These are phyloP conservation scores for Drosophila picticornis DNA, from an alignment of 2,888 invertebrate genomes.

Conservation along the genomic window DNA sequence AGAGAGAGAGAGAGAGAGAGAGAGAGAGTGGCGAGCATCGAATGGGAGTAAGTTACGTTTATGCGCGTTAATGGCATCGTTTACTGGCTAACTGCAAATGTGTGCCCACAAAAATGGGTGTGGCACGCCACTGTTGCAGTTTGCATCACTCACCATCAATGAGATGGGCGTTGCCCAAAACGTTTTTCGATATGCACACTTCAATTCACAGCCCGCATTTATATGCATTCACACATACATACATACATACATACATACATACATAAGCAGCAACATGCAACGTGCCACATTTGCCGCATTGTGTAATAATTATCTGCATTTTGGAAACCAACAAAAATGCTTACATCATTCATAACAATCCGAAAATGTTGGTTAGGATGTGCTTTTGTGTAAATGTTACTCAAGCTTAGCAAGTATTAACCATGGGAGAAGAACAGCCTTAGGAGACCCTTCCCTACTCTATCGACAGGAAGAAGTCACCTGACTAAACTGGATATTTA, in stretches of 20 bases:
- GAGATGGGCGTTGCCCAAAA: constrained; percentile 60
- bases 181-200: constrained; percentile 15
- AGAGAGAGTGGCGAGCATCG: constrained; percentile 23
- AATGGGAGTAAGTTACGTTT: constrained; percentile 56
- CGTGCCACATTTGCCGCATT: neutral
- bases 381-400: neutral
- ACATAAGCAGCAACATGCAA: neutral
- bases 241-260: neutral
- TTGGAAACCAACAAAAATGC: neutral
- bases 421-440: no score
- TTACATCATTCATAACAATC: neutral
- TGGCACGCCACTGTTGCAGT: constrained; percentile 55
- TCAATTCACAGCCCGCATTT: neutral
- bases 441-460: no score
- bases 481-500: no score
- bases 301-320: neutral
- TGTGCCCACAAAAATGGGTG: constrained; percentile 51
- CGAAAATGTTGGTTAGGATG: neutral
- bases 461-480: no score
- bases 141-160: constrained; percentile 35
- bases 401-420: neutral
- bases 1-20: neutral
- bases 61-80: constrained; percentile 81
- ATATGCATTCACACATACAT: neutral
- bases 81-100: constrained; percentile 78